A percentile compares a stretch with the other conserved stretches of the same genome.
phyloP scores from a whole-genome alignment of 1,140 invertebrate genomes.

The Lineus longissimus region DNA sequence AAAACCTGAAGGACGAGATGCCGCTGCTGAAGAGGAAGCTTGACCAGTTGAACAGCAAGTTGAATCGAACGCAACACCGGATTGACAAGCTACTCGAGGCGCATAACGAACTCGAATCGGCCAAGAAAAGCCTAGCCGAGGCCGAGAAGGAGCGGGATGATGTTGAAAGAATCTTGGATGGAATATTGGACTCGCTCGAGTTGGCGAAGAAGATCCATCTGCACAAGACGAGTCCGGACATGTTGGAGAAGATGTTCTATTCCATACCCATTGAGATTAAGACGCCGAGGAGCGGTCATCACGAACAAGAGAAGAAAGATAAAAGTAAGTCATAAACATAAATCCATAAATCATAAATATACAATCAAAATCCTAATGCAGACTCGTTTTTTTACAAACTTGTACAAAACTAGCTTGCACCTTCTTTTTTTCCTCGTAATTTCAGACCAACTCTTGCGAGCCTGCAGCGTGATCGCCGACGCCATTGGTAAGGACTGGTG shows the following conservation, averaged over 20 bases:
- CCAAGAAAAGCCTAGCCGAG: conserved; percentile 17
- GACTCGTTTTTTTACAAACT: background rate
- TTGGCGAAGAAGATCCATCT: conserved; percentile 26
- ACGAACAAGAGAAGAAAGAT: background rate
- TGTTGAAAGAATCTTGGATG: conserved; percentile 21
- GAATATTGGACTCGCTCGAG: conserved; percentile 23
- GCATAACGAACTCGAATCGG: conserved; percentile 12
- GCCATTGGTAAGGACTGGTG: conserved; percentile 33
- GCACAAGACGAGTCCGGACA: conserved; percentile 30
- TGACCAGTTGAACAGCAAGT: conserved; percentile 21
- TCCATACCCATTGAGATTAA: conserved; percentile 26
- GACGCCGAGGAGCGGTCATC: background rate
- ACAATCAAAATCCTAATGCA: background rate
- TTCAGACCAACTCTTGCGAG: conserved; percentile 30
- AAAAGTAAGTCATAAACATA: background rate
- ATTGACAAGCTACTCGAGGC: conserved; percentile 28
- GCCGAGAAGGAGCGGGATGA: conserved; percentile 17
- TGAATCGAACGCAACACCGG: conserved; percentile 22
- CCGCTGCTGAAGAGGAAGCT: conserved; percentile 24
- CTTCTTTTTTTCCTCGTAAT: conserved; percentile 1
- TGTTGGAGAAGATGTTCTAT: conserved; percentile 35
- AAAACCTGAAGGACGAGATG: conserved; percentile 28
- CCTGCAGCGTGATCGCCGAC: conserved; percentile 28
- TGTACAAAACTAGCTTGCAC: background rate
- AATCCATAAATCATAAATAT: background rate